A percentile compares a stretch with the other conserved stretches of the same genome.
These are phyloP conservation scores for Mugil cephalus DNA, from an alignment of 2,113 vertebrate species.

Conservation along the genomic window DNA sequence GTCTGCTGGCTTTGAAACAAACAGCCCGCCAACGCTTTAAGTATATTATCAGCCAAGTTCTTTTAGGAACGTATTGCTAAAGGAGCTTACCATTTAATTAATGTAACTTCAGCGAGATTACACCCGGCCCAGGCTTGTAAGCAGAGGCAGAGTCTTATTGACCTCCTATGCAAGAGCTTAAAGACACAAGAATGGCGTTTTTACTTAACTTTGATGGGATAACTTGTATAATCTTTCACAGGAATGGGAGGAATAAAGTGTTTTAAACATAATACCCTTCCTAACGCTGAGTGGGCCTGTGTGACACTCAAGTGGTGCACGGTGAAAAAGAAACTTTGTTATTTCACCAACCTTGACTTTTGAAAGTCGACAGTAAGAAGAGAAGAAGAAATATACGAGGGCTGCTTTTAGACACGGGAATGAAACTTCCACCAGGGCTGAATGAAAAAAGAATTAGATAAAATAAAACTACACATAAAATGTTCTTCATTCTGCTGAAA, in stretches of 20 bases:
- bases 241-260: conserved; percentile 92
- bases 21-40: conserved; percentile 93
- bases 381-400: no score
- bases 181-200: conserved; percentile 98
- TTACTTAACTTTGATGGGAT: conserved; percentile 99
- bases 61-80: conserved; percentile 97
- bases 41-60: conserved; percentile 98
- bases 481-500: no score
- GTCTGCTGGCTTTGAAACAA: conserved; percentile 92
- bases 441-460: no score
- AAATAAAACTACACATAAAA: no score
- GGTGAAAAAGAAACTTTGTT: conserved; percentile 42
- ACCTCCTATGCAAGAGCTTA: conserved; percentile 95
- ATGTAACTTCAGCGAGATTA: conserved; percentile 99
- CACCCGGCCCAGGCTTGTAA: conserved; percentile 95
- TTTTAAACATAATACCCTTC: conserved; percentile 95
- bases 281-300: conserved; percentile 86
- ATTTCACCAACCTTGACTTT: conserved; percentile 35
- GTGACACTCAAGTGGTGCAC: conserved; percentile 82
- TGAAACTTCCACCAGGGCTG: no score
- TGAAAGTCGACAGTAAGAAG: not conserved
- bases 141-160: conserved; percentile 95
- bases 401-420: no score
- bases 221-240: conserved; percentile 98
- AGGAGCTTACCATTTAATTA: conserved; percentile 99